phyloP scores from a whole-genome alignment of 2,113 vertebrate species.

The Protobothrops flavoviridis region DNA sequence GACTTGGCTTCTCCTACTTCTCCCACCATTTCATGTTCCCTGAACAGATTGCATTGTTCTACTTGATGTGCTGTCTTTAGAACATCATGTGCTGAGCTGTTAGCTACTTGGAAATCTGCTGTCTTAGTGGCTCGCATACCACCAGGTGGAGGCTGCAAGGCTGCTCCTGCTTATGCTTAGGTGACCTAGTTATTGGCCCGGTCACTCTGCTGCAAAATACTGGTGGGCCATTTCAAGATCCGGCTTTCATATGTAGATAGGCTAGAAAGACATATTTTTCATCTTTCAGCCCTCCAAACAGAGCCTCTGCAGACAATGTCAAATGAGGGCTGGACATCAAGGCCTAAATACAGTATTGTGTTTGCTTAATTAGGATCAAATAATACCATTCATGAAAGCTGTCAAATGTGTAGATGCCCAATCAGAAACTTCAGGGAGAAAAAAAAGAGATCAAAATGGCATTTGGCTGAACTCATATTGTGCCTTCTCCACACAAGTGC shows the following conservation, averaged over 20 bases:
- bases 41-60: background rate
- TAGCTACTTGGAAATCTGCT: background rate
- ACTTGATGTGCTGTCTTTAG: background rate
- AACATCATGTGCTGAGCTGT: background rate
- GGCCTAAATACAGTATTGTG: background rate
- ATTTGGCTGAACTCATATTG: background rate
- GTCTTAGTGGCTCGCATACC: background rate
- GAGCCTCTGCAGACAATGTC: background rate
- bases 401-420: background rate
- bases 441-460: accelerated
- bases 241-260: background rate
- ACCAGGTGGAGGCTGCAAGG: background rate
- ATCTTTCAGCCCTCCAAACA: background rate
- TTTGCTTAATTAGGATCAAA: background rate
- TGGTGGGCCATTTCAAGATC: background rate
- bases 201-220: background rate
- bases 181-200: background rate
- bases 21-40: background rate
- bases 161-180: background rate
- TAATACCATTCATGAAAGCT: background rate
- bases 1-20: background rate
- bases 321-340: background rate
- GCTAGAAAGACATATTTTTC: background rate
- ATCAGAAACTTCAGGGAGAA: background rate
- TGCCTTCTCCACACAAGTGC: background rate